A percentile compares a stretch with the other conserved stretches of the same genome.
Evolutionary conservation across 1,140 invertebrate species (phyloP).

Genomic region (Mactra quadrangularis): DNA sequence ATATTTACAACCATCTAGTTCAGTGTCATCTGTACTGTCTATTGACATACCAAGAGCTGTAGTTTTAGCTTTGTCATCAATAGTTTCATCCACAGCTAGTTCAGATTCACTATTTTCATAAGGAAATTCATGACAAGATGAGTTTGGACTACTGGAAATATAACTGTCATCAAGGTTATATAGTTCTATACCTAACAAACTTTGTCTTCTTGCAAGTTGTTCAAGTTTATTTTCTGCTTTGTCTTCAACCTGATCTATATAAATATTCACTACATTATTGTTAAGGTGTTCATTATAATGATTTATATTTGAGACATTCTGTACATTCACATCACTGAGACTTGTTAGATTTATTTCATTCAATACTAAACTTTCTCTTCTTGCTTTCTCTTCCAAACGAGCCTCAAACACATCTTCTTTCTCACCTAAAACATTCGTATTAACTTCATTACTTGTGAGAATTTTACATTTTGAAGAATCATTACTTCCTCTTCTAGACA

Average conservation of each 20-base stretch:
- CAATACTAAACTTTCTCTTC: conserved; percentile 31
- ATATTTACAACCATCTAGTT: not conserved
- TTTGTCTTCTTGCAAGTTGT: conserved; percentile 32
- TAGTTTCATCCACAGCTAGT: not conserved
- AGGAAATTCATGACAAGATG: conserved; percentile 6
- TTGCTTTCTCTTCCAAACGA: conserved; percentile 17
- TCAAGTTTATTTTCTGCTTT: conserved; percentile 24
- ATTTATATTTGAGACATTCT: no score
- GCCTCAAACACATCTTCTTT: conserved; percentile 32
- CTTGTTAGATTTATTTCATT: conserved; percentile 13
- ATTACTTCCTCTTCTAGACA: no score
- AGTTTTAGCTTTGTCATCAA: not conserved
- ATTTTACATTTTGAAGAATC: no score
- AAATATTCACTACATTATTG: not conserved
- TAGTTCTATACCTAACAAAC: conserved; percentile 14
- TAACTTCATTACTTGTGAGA: not conserved
- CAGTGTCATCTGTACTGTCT: not conserved
- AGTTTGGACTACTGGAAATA: conserved; percentile 34
- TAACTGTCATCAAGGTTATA: conserved; percentile 44
- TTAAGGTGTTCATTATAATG: not conserved
- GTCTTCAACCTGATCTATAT: conserved; percentile 17
- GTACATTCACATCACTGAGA: not conserved
- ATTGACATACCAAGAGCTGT: not conserved
- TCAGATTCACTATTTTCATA: not conserved
- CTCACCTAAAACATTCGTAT: not conserved